Percentiles rank a stretch among this genome's conserved stretches.
Evolutionary conservation across 2,113 vertebrate species (phyloP).

Genomic region (Mystacornis crossleyi): DNA sequence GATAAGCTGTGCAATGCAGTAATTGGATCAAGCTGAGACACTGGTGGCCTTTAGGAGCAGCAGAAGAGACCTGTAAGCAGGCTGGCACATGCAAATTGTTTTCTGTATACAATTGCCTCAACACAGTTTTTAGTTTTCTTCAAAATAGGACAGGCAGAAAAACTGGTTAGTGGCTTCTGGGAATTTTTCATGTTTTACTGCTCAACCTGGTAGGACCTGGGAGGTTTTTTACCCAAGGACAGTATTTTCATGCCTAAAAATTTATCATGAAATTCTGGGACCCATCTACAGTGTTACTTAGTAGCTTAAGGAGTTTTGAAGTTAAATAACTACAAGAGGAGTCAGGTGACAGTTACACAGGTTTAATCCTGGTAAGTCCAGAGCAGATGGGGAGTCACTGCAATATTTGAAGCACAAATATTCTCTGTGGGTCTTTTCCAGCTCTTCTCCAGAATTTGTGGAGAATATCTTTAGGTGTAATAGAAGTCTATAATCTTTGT

Average conservation of each 20-base stretch:
- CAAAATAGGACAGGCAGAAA: neutral
- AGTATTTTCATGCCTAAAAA: neutral
- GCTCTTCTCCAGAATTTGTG: neutral
- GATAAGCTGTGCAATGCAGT: conserved; percentile 24
- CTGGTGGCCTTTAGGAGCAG: conserved; percentile 34
- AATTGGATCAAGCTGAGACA: conserved; percentile 61
- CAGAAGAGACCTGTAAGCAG: neutral
- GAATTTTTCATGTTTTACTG: neutral
- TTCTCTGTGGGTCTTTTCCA: neutral
- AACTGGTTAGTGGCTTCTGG: neutral
- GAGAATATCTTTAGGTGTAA: neutral
- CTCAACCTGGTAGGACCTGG: neutral
- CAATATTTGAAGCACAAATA: neutral
- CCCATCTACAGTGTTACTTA: neutral
- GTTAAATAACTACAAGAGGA: neutral
- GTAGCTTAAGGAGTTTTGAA: neutral
- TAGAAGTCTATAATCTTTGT: neutral
- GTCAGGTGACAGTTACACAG: neutral
- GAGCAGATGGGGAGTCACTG: neutral
- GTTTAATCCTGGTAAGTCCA: neutral
- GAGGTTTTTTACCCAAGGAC: neutral
- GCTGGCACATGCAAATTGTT: conserved; percentile 36
- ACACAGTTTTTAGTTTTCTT: neutral
- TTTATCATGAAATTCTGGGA: neutral
- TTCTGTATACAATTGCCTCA: neutral